Base-by-base conservation (phyloP, 2,113 vertebrate genomes). In the Oreamnos americanus region DNA sequence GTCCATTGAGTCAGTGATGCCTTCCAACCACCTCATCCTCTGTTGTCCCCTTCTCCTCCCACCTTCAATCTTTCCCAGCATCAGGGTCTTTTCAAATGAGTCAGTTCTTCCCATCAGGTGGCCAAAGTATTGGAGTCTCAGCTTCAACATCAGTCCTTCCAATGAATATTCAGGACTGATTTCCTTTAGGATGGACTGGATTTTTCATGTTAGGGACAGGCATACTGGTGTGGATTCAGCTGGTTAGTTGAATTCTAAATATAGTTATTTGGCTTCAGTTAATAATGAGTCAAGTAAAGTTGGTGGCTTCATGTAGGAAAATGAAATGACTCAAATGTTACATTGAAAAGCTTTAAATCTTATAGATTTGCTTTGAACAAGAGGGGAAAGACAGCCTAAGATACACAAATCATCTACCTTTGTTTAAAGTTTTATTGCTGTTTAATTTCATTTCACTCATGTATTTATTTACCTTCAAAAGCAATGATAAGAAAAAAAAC, bases 381-480 rank as follows among this genome's bases (percentile, higher is more conserved):
- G 6, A 11, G 81, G 7, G 33, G 21, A 45, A 92, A 45, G 74
- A 92, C 39, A 85, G 49, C 47, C 30, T 28, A 92, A 57, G 64
- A 57, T 53, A 3, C 21, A 88, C 57, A 95, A 93, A 85, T 62
- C 60, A 88, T 79, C 64, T 86, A 76, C 58, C 6, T 74, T 84
- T 97, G 76, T 89, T 95, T 83, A 71, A 25, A 71, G 26, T 51
- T 57, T 87, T 82, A 19, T 85, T 79, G 78, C 45, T 81, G 21
- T 87, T 97, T 90, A 2, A 78, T 97, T 98, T 97, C 3, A 19
- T 94, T 98, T 98, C 71, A 51, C 15, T 51, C 90, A 55, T 28
- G 64, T 96, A 97, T 97, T 95, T 98, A 45, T 85, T 98, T 93
- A 97, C 64, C 79, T 97, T 97, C 94, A 82, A 98, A 98, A 94